Conservation (phyloP, 1,140 invertebrate species). For the Trypoxylus dichotomus region DNA sequence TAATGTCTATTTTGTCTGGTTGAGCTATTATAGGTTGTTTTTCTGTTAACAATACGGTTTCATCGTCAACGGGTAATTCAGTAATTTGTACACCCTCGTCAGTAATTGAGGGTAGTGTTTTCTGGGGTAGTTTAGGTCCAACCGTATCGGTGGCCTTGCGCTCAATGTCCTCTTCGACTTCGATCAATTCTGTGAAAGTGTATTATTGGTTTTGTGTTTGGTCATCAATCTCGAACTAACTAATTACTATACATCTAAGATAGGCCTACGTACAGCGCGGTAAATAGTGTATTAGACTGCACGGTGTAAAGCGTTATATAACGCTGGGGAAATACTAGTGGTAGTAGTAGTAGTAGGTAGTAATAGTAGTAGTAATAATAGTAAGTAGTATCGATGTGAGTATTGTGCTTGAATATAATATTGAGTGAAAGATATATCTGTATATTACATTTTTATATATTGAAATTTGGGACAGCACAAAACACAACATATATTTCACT, state of each 20-base stretch:
- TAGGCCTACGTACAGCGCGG: conserved; percentile 28
- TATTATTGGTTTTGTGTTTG: conserved; percentile 46
- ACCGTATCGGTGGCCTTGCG: conserved; percentile 36
- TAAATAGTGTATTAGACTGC: conserved; percentile 31
- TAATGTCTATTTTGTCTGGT: conserved; percentile 43
- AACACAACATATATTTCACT: conserved; percentile 29
- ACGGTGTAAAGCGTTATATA: conserved; percentile 32
- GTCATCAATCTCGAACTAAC: conserved; percentile 20
- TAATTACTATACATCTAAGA: conserved; percentile 25
- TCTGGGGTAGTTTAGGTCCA: conserved; percentile 41
- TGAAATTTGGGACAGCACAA: conserved; percentile 22
- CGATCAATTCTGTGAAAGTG: conserved; percentile 58
- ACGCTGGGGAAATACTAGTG: conserved; percentile 18
- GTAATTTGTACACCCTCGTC: conserved; percentile 51
- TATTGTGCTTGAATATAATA: conserved; percentile 29
- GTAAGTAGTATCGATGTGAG: conserved; percentile 27
- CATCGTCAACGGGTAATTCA: conserved; percentile 50
- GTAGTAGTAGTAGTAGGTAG: conserved; percentile 21
- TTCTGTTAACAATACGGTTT: conserved; percentile 49
- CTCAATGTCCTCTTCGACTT: conserved; percentile 50
- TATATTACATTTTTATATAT: conserved; percentile 7
- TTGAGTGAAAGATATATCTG: conserved; percentile 21
- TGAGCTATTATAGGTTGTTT: conserved; percentile 52
- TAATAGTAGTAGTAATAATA: conserved; percentile 19
- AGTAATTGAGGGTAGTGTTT: conserved; percentile 42